phyloP scores from a whole-genome alignment of 1,140 invertebrate genomes.

The Protaetia brevitarsis region DNA sequence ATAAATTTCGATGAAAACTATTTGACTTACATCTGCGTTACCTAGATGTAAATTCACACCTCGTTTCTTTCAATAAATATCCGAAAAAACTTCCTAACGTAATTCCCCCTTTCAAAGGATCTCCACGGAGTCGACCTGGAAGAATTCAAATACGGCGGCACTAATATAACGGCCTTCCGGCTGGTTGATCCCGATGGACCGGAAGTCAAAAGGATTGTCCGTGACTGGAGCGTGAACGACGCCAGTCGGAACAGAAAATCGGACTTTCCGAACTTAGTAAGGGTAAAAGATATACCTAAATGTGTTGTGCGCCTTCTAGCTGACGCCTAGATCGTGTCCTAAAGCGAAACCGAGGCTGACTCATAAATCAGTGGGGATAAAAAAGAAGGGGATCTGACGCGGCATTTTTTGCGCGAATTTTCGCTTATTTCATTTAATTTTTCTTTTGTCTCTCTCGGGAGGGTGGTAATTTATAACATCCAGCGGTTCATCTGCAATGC shows the following conservation, averaged over 20 bases:
- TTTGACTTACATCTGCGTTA: too few relatives aligned
- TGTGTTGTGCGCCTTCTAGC: neutral
- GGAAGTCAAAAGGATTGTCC: slow-evolving; percentile 72
- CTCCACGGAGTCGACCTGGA: slow-evolving; percentile 86
- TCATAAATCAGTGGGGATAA: neutral
- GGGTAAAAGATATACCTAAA: neutral
- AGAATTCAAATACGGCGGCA: slow-evolving; percentile 90
- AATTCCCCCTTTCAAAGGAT: slow-evolving; percentile 62
- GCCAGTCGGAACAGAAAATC: slow-evolving; percentile 37
- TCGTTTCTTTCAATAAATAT: neutral
- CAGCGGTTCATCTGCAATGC: too few relatives aligned
- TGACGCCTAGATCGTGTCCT: neutral
- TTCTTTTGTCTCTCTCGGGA: neutral
- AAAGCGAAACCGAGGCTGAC: neutral
- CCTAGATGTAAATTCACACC: too few relatives aligned
- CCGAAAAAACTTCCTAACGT: too few relatives aligned
- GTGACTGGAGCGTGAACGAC: slow-evolving; percentile 63
- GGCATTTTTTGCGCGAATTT: neutral
- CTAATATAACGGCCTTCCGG: slow-evolving; percentile 88
- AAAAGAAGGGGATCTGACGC: neutral
- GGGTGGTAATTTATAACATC: slow-evolving; percentile 3
- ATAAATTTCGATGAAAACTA: too few relatives aligned
- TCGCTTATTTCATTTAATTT: neutral
- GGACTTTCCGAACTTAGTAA: slow-evolving; percentile 26
- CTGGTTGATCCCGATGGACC: slow-evolving; percentile 74